These are phyloP conservation scores for Okamejei kenojei DNA, from an alignment of 2,797 vertebrate genomes.

Conservation along the genomic window DNA sequence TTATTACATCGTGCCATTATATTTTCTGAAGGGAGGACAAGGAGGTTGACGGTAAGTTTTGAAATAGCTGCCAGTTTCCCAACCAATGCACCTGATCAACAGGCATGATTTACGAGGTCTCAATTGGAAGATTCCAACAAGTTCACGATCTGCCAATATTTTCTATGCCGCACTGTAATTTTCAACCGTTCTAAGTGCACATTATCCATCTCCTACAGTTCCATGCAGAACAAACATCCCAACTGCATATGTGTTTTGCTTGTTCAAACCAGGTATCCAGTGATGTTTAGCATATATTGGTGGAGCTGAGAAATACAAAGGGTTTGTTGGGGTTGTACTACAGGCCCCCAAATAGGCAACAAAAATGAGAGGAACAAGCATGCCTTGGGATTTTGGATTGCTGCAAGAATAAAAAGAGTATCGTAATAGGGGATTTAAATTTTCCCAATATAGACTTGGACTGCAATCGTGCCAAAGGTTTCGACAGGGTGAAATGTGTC, in stretches of 20 bases:
- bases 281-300: background rate
- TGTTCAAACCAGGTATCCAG: background rate
- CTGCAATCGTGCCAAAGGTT: too few relatives aligned
- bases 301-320: background rate
- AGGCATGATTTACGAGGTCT: background rate
- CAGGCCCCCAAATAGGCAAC: too few relatives aligned
- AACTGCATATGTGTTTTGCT: background rate
- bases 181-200: background rate
- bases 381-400: too few relatives aligned
- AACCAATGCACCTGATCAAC: background rate
- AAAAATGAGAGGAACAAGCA: too few relatives aligned
- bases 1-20: background rate
- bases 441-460: too few relatives aligned
- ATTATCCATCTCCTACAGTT: background rate
- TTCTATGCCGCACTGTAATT: background rate
- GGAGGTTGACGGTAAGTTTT: background rate
- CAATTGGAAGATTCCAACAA: background rate
- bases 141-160: background rate
- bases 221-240: background rate
- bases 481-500: too few relatives aligned
- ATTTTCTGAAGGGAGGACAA: background rate
- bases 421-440: too few relatives aligned
- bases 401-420: too few relatives aligned
- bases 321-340: too few relatives aligned
- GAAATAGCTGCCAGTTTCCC: background rate